Evolutionary conservation across 2,888 invertebrate species (phyloP).

Genomic region (Caenorhabditis virilis): DNA sequence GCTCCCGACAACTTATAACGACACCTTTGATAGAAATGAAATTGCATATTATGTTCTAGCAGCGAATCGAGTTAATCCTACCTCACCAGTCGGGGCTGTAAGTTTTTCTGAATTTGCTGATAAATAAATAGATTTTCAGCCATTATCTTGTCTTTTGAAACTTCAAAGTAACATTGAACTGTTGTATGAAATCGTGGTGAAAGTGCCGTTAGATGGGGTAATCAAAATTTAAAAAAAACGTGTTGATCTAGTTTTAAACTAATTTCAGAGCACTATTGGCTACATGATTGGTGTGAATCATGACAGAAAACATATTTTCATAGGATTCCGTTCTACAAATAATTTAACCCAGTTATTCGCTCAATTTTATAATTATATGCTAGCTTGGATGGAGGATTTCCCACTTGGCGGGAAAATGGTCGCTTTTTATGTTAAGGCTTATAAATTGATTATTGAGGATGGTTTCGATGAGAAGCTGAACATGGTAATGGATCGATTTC

Average conservation of each 20-base stretch:
- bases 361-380: slow-evolving; percentile 23
- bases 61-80: slow-evolving; percentile 32
- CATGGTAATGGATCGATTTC: slow-evolving; percentile 10
- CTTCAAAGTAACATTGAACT: not conserved
- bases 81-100: slow-evolving; percentile 27
- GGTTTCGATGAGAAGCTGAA: slow-evolving; percentile 25
- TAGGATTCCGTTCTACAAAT: slow-evolving; percentile 31
- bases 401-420: slow-evolving; percentile 32
- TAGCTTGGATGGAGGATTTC: slow-evolving; percentile 29
- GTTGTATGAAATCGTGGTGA: not conserved
- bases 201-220: not conserved
- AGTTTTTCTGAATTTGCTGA: too few relatives aligned
- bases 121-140: too few relatives aligned
- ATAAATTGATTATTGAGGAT: slow-evolving; percentile 21
- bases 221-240: too few relatives aligned
- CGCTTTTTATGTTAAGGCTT: slow-evolving; percentile 22
- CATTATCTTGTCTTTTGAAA: slow-evolving; percentile 1
- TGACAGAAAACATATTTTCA: slow-evolving; percentile 19
- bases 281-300: slow-evolving; percentile 26
- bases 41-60: slow-evolving; percentile 31
- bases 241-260: too few relatives aligned
- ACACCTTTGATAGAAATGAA: slow-evolving; percentile 12
- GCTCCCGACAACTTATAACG: slow-evolving; percentile 6
- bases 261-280: too few relatives aligned
- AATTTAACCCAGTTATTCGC: slow-evolving; percentile 12